These are phyloP conservation scores for Mormoops blainvillei DNA, from an alignment of 2,113 vertebrate genomes.

Conservation along the genomic window DNA sequence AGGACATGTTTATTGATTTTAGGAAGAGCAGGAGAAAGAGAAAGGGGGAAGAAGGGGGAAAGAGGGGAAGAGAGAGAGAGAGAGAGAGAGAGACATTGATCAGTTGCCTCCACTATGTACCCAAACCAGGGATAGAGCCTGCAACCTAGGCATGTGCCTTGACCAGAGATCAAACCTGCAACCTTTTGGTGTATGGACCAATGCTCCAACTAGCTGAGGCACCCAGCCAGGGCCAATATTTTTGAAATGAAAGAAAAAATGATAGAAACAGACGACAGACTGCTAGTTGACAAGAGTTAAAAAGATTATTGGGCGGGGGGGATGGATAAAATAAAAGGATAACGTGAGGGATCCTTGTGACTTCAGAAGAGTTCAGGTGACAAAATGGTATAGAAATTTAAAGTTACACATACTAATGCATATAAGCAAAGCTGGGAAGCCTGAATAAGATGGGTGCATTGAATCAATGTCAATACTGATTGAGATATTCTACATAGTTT, in stretches of 20 bases:
- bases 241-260: background rate
- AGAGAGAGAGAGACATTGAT: too few relatives aligned
- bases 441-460: background rate
- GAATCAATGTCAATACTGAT: background rate
- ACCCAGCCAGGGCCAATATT: too few relatives aligned
- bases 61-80: too few relatives aligned
- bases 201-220: too few relatives aligned
- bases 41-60: too few relatives aligned
- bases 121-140: too few relatives aligned
- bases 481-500: background rate
- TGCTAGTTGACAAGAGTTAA: background rate
- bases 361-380: background rate
- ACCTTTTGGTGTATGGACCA: too few relatives aligned
- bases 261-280: background rate
- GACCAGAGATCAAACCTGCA: too few relatives aligned
- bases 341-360: background rate
- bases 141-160: too few relatives aligned
- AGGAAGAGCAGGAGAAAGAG: too few relatives aligned
- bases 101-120: too few relatives aligned
- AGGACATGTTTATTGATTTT: too few relatives aligned
- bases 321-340: background rate
- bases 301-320: background rate
- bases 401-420: background rate
- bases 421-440: background rate
- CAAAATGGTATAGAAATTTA: background rate